A percentile compares a stretch with the other conserved stretches of the same genome.
Evolutionary conservation across 2,113 vertebrate species (phyloP).

Genomic region (Nicator chloris): DNA sequence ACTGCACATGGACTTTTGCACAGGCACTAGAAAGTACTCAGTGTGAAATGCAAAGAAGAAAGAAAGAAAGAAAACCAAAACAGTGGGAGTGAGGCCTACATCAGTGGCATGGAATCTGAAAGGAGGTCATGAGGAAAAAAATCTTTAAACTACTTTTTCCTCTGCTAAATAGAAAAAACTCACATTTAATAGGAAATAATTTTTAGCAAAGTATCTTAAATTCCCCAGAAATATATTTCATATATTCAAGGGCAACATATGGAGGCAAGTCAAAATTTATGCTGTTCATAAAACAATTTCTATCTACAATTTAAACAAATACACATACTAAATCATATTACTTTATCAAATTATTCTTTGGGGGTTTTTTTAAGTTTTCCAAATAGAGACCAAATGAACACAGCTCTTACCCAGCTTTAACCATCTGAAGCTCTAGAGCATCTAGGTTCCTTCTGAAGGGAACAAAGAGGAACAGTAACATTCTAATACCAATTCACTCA

Average conservation of each 20-base stretch:
- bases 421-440: not conserved
- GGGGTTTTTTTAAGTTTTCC: rapidly evolving
- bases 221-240: not conserved
- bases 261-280: not conserved
- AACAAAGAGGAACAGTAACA: not conserved
- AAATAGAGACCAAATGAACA: not conserved
- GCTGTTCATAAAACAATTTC: not conserved
- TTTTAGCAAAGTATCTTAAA: not conserved
- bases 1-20: not conserved
- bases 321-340: not conserved
- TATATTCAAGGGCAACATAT: not conserved
- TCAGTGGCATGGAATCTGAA: not conserved
- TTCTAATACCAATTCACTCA: not conserved
- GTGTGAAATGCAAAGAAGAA: not conserved
- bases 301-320: not conserved
- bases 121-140: not conserved
- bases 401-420: not conserved
- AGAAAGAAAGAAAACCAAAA: not conserved
- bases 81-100: not conserved
- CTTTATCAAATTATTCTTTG: not conserved
- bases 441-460: not conserved
- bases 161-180: not conserved
- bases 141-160: not conserved
- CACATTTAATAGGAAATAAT: not conserved
- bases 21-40: not conserved